Conservation (phyloP, 2,113 vertebrate species). For the Ammodytes marinus region DNA sequence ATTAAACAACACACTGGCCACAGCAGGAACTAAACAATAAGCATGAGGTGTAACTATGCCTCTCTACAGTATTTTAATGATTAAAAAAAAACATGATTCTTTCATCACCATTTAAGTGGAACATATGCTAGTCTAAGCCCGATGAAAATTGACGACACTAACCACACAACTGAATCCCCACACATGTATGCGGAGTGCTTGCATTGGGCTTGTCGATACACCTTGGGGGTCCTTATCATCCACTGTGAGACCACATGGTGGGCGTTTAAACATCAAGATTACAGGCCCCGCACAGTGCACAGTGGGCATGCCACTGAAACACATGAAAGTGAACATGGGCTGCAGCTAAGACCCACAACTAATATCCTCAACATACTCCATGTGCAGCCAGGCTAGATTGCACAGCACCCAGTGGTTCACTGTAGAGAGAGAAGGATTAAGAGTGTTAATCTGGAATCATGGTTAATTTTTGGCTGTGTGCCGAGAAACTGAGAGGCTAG, state of each 20-base stretch:
- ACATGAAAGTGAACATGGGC: conserved; percentile 64
- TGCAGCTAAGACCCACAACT: conserved; percentile 68
- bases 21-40: conserved; percentile 54
- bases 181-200: conserved; percentile 23
- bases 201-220: conserved; percentile 21
- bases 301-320: conserved; percentile 10
- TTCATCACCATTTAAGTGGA: conserved; percentile 57
- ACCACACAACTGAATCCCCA: conserved; percentile 22
- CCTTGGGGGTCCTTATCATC: conserved; percentile 47
- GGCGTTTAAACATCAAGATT: conserved; percentile 59
- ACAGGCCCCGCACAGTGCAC: conserved; percentile 18
- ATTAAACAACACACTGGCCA: conserved; percentile 35
- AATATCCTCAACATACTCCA: conserved; percentile 60
- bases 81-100: conserved; percentile 54
- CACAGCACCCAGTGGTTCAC: conserved; percentile 31
- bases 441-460: conserved; percentile 76
- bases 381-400: conserved; percentile 45
- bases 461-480: conserved; percentile 66
- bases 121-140: conserved; percentile 56
- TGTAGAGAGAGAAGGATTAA: conserved; percentile 65
- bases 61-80: conserved; percentile 41
- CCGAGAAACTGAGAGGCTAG: conserved; percentile 43
- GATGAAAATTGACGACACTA: conserved; percentile 11
- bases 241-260: conserved; percentile 39
- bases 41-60: conserved; percentile 41